These are phyloP conservation scores for Synanthedon andrenaeformis DNA, from an alignment of 2,888 invertebrate species.

Conservation along the genomic window DNA sequence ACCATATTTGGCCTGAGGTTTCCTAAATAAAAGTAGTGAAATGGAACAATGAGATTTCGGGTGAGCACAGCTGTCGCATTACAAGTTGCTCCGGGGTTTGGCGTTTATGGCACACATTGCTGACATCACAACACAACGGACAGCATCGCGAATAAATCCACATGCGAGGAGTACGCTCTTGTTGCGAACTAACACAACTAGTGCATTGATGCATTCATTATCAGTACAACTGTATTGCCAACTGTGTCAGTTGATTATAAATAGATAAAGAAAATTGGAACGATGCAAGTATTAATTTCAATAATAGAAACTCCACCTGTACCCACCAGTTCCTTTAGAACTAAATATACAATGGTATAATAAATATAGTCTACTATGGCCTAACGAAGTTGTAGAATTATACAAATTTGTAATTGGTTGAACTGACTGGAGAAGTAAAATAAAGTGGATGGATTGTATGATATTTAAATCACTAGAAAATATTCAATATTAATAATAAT, in stretches of 20 bases:
- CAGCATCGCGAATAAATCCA: neutral
- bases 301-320: conserved; percentile 6
- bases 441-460: too few relatives aligned
- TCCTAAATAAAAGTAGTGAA: conserved; percentile 29
- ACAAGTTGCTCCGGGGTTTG: conserved; percentile 24
- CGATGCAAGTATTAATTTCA: conserved; percentile 11
- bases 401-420: too few relatives aligned
- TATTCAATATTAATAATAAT: too few relatives aligned
- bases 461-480: too few relatives aligned
- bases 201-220: conserved; percentile 14
- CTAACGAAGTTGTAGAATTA: too few relatives aligned
- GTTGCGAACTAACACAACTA: conserved; percentile 3
- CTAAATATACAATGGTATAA: too few relatives aligned
- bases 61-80: conserved; percentile 33
- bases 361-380: too few relatives aligned
- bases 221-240: conserved; percentile 14
- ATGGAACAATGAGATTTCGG: conserved; percentile 38
- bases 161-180: neutral
- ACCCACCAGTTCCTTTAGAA: neutral
- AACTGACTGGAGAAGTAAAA: too few relatives aligned
- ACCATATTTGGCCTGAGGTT: conserved; percentile 31
- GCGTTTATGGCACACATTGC: conserved; percentile 28
- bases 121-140: conserved; percentile 17
- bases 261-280: conserved; percentile 9
- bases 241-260: conserved; percentile 11